Evolutionary conservation across 2,888 invertebrate genomes (phyloP), one percentile per base, ranked within the genome.

Genomic region (Eledona agricola): DNA sequence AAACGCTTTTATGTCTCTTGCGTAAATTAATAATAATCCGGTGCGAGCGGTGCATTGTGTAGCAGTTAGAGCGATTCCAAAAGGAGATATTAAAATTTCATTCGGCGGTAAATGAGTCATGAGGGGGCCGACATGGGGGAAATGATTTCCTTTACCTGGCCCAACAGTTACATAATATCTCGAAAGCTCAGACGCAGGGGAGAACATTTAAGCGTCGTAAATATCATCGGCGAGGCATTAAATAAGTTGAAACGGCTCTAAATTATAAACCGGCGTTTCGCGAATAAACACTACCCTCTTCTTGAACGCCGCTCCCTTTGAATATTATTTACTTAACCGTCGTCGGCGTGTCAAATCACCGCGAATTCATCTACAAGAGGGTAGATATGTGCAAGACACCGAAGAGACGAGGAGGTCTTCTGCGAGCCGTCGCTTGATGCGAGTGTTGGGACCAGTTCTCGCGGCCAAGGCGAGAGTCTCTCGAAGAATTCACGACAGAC

Each of bases 401-500:
- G n/a, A n/a, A n/a, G n/a, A n/a, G n/a, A n/a, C n/a, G n/a, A n/a
- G n/a, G n/a, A n/a, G n/a, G n/a, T n/a, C n/a, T n/a, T n/a, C n/a
- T n/a, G n/a, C 23, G 35, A 51, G 19, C 37, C 28, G 43, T 29
- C 29, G 37, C 32, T 32, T 40, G 40, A 50, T 13, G 50, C 50
- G 32, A 40, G 31, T 50, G 50, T 34, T 31, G 55, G 51, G 65
- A 65, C 65, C 65, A 65, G 65, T 65, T 65, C 62, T 65, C 62
- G 63, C 59, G 57, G 61, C 59, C 62, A 58, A 62, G 60, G 65
- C 58, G 63, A 62, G 62, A 58, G 59, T 57, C 58, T 60, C 59
- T 57, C 57, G 50, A 63, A 57, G 60, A 61, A 65, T 65, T 59
- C 59, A 60, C 56, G 58, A 55, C 55, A 49, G 54, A 57, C 60